These are phyloP conservation scores for Trogon melanurus DNA, from an alignment of 2,113 vertebrate genomes.

Conservation along the genomic window DNA sequence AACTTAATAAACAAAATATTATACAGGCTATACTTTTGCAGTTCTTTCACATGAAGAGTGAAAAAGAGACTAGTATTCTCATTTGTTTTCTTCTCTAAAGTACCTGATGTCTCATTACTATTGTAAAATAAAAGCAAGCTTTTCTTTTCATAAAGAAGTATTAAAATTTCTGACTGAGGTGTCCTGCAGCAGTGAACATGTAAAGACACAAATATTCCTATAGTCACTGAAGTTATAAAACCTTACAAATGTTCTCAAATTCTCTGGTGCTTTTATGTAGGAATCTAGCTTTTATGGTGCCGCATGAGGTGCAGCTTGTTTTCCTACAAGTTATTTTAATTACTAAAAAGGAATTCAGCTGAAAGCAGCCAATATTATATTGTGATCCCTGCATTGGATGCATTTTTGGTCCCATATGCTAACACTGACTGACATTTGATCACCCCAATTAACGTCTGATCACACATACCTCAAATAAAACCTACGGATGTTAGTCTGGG, in stretches of 20 bases:
- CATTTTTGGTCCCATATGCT: background rate
- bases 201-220: background rate
- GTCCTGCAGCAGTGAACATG: fast-evolving
- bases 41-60: background rate
- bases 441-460: background rate
- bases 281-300: background rate
- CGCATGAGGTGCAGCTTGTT: background rate
- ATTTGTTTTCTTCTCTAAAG: background rate
- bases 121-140: background rate
- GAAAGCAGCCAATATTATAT: background rate
- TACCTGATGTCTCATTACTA: background rate
- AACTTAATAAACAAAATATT: conserved; percentile 25
- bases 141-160: background rate
- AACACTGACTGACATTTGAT: background rate
- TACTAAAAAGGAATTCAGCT: background rate
- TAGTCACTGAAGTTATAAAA: background rate
- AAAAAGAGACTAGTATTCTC: background rate
- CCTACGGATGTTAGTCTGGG: fast-evolving
- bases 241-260: background rate
- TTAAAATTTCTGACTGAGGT: background rate
- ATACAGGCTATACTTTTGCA: background rate
- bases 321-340: background rate
- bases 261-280: background rate
- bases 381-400: background rate
- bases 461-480: background rate